Conservation (phyloP, 2,113 vertebrate species). For the Calidris pygmaea region DNA sequence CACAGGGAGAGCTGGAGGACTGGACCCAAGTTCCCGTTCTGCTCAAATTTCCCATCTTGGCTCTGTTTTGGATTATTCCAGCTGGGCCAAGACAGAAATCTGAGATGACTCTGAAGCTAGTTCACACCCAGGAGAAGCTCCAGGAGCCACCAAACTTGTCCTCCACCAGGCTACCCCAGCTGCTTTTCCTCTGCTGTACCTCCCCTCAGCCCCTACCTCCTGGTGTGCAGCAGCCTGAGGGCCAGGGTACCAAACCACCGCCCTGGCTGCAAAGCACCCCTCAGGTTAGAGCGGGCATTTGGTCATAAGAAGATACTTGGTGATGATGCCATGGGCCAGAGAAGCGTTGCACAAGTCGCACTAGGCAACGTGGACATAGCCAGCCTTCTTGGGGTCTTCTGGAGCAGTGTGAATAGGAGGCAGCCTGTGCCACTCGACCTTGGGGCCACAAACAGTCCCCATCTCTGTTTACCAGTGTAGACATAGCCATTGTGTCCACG, state of each 20-base stretch:
- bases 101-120: neutral
- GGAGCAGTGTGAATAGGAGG: neutral
- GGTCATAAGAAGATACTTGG: neutral
- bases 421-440: neutral
- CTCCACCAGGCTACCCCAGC: neutral
- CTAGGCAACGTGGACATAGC: neutral
- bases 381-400: neutral
- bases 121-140: neutral
- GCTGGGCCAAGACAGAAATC: neutral
- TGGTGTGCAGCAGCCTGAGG: neutral
- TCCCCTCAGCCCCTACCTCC: neutral
- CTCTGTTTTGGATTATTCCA: neutral
- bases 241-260: neutral
- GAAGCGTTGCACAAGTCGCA: neutral
- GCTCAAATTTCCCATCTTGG: neutral
- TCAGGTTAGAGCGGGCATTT: neutral
- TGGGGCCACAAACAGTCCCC: neutral
- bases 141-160: neutral
- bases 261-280: neutral
- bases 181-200: neutral
- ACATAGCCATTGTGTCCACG: neutral
- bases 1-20: neutral
- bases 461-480: neutral
- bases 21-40: rapidly evolving
- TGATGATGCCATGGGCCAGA: neutral